Evolutionary conservation across 2,888 invertebrate genomes (phyloP).

Genomic region (Apamea epomidion): DNA sequence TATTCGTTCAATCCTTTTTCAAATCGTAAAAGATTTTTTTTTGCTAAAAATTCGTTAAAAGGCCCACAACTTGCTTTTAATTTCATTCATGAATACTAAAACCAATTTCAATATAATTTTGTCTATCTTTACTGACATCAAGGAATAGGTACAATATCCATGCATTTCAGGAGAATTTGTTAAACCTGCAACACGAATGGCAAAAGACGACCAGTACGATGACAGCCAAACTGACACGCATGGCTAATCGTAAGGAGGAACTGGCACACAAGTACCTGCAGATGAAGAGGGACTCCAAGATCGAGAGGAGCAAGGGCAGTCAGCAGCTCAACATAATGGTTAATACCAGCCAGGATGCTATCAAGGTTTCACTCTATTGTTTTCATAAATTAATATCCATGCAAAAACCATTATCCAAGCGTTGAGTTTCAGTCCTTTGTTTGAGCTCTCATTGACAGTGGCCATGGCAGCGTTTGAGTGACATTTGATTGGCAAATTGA

Average conservation of each 20-base stretch:
- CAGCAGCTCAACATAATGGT: slow-evolving; percentile 91
- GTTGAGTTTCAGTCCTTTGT: slow-evolving; percentile 2
- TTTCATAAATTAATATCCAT: slow-evolving; percentile 5
- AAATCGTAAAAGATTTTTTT: too few species aligned
- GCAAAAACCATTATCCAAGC: neutral
- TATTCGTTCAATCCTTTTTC: neutral
- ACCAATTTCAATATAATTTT: neutral
- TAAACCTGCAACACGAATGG: slow-evolving; percentile 88
- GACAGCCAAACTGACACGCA: slow-evolving; percentile 84
- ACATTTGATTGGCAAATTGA: neutral
- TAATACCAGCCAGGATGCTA: slow-evolving; percentile 90
- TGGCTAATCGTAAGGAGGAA: slow-evolving; percentile 86
- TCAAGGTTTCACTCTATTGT: slow-evolving; percentile 80
- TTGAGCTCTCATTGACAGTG: slow-evolving; percentile 20
- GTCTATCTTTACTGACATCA: neutral
- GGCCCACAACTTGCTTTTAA: neutral
- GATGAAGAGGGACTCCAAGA: slow-evolving; percentile 89
- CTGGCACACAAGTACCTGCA: slow-evolving; percentile 85
- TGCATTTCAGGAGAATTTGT: slow-evolving; percentile 77
- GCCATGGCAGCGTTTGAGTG: neutral
- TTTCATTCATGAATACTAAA: neutral
- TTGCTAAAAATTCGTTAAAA: too few species aligned
- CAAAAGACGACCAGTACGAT: slow-evolving; percentile 84
- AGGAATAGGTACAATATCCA: neutral
- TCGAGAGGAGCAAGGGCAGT: slow-evolving; percentile 86